Conservation (phyloP, 2,113 vertebrate species). For the Corapipo altera region DNA sequence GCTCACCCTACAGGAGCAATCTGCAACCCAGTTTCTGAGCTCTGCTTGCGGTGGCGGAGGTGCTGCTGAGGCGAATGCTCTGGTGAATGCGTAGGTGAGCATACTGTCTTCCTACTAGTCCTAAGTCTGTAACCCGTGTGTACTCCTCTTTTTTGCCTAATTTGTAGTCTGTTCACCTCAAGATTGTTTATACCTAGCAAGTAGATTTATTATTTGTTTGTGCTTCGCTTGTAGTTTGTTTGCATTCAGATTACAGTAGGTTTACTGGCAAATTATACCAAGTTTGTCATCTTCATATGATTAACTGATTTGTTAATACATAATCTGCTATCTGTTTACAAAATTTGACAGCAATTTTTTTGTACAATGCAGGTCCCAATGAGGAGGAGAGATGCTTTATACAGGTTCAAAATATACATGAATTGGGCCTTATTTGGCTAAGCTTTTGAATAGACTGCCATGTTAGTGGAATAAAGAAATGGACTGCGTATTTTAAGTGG, state of each 20-base stretch:
- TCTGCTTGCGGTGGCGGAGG: not conserved
- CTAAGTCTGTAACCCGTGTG: not conserved
- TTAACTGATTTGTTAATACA: slow-evolving; percentile 28
- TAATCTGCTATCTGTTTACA: not conserved
- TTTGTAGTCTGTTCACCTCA: not conserved
- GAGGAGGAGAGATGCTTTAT: not conserved
- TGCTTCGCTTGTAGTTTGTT: slow-evolving; percentile 7
- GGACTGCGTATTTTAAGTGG: not conserved
- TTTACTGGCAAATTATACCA: not conserved
- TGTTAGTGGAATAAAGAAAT: not conserved
- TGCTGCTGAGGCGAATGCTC: not conserved
- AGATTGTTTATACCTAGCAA: slow-evolving; percentile 11
- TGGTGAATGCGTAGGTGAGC: rapidly evolving
- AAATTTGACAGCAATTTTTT: not conserved
- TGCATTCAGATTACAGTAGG: not conserved
- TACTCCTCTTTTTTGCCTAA: not conserved
- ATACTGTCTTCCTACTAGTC: not conserved
- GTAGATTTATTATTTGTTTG: slow-evolving; percentile 19
- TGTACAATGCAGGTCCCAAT: not conserved
- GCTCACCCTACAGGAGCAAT: not conserved
- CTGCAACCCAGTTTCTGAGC: not conserved
- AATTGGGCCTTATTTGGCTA: slow-evolving; percentile 8
- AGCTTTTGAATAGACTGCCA: not conserved
- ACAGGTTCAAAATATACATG: not conserved
- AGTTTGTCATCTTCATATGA: slow-evolving; percentile 1